These are phyloP conservation scores for Mesaphorura yosii DNA, from an alignment of 1,140 invertebrate genomes.

Conservation along the genomic window DNA sequence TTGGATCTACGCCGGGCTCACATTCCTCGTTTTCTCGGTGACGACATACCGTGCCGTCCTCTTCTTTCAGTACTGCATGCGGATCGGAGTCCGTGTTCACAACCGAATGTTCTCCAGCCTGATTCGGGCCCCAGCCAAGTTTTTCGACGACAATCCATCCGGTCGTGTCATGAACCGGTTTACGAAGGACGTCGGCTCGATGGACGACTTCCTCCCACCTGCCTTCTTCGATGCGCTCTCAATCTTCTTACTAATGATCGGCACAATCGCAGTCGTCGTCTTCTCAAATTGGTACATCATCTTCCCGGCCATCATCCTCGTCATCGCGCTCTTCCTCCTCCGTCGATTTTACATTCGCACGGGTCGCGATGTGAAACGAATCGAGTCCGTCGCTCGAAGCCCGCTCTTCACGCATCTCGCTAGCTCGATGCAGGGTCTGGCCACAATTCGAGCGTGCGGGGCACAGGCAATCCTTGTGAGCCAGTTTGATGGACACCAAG, in stretches of 20 bases:
- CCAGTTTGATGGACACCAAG: conserved; percentile 60
- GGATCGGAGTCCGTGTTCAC: conserved; percentile 66
- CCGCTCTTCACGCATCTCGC: conserved; percentile 79
- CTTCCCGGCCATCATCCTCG: conserved; percentile 44
- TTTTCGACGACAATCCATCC: conserved; percentile 77
- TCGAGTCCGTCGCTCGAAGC: conserved; percentile 49
- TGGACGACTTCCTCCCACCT: conserved; percentile 48
- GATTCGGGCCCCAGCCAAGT: conserved; percentile 66
- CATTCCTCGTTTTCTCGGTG: conserved; percentile 11
- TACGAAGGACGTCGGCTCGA: conserved; percentile 38
- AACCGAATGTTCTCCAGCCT: conserved; percentile 62
- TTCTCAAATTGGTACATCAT: conserved; percentile 40
- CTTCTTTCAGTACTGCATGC: conserved; percentile 68
- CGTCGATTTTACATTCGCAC: conserved; percentile 49
- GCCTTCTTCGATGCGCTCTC: conserved; percentile 37
- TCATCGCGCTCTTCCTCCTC: conserved; percentile 42
- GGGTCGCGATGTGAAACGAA: conserved; percentile 47
- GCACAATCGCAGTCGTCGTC: conserved; percentile 12
- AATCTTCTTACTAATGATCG: conserved; percentile 15
- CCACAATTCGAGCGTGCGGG: conserved; percentile 75
- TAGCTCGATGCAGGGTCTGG: conserved; percentile 72
- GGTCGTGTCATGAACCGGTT: conserved; percentile 35
- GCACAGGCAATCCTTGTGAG: conserved; percentile 59
- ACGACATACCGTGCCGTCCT: conserved; percentile 37
- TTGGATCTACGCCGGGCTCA: conserved; percentile 20